Evolutionary conservation across 2,797 vertebrate species (phyloP), one percentile per base, ranked within the genome.

Genomic region (Lagodon rhomboides): DNA sequence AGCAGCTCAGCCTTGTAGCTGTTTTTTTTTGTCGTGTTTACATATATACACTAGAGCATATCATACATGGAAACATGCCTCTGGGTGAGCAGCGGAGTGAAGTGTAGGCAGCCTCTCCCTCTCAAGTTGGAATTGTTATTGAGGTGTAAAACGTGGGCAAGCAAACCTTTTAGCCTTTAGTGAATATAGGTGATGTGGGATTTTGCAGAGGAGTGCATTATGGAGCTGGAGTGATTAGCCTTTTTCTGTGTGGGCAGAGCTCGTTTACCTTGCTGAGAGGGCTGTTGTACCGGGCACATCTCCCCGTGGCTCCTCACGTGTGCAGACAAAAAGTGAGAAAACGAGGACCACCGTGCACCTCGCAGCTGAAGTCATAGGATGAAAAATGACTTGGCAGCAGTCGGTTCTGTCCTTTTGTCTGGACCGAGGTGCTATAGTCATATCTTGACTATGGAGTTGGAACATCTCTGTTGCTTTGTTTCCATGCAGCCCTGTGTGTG

Each of bases 181-280:
- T 91, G 90, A 84, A 89, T 74, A 80, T 71, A 90, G 92, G 92
- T 94, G 89, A 91, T 87, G 92, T 94, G 92, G 90, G 88, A 88
- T 91, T 91, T 87, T 87, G 88, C 89, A 92, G 90, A 87, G 89
- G 91, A 92, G 91, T 90, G 80, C 86, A 85, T 91, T 92, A 91
- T 69, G 80, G 85, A 91, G 91, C 69, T 88, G 73, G 87, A 85
- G 82, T 91, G 90, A 93, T 83, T 69, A 81, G 85, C 86, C 88
- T 90, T 90, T 79, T 87, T 90, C 88, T 93, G 93, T 91, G 94
- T 94, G 91, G 94, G 94, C 79, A 84, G 90, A 89, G 83, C 79
- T 90, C 75, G 43, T 87, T 91, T 91, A 83, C 90, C 78, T 87
- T 63, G 75, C 89, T 85, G 85, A 92, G 88, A 92, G 90, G 78